Conservation (phyloP, 2,888 invertebrate species). For the Phania funesta region DNA sequence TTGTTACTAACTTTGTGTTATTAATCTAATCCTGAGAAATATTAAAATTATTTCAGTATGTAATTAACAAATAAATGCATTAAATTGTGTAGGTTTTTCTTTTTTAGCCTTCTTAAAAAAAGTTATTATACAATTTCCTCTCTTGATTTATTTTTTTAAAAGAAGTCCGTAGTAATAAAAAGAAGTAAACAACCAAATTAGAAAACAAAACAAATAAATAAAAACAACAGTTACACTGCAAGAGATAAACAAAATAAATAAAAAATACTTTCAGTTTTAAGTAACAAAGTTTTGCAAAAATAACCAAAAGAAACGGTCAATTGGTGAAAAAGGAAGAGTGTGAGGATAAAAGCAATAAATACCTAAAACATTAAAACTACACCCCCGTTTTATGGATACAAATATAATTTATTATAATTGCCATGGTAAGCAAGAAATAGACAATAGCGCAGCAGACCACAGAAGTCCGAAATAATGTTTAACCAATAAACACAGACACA, state of each 20-base stretch:
- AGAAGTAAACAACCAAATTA: neutral
- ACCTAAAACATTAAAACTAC: conserved; percentile 51
- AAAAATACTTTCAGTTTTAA: neutral
- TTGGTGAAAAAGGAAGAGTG: neutral
- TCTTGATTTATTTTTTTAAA: too few species aligned
- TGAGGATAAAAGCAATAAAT: conserved; percentile 49
- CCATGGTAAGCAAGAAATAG: neutral
- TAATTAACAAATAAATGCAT: neutral
- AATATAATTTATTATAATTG: conserved; percentile 56
- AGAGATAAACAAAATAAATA: neutral
- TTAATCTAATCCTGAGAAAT: neutral
- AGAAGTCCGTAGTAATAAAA: neutral
- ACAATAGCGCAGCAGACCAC: neutral
- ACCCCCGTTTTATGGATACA: conserved; percentile 45
- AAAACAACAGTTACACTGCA: neutral
- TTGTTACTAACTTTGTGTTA: neutral
- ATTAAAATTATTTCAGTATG: neutral
- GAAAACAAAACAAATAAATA: conserved; percentile 1
- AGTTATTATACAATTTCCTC: too few species aligned
- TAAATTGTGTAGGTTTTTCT: neutral
- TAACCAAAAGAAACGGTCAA: neutral
- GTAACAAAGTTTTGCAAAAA: neutral
- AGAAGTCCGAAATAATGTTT: conserved; percentile 3
- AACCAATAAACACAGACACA: conserved; percentile 38
- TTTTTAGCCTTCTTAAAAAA: too few species aligned